Conservation (phyloP, 64 coral and sea anemone genomes). For the Stylophora pistillata region DNA sequence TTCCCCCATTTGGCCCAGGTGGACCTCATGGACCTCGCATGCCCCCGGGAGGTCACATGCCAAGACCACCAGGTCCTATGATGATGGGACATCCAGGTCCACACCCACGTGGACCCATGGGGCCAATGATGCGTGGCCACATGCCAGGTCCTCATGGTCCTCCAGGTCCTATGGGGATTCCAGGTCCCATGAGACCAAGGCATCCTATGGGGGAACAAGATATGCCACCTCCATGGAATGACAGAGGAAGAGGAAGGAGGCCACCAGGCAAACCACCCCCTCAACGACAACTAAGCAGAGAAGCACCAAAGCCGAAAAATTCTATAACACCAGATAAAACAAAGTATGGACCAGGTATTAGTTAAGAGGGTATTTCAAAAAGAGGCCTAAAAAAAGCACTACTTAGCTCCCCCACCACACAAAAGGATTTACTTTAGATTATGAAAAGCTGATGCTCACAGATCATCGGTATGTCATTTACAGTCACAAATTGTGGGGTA, state of each 20-base stretch:
- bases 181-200: constrained; percentile 47
- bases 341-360: not conserved
- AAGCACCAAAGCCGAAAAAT: not conserved
- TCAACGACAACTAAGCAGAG: constrained; percentile 17
- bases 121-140: constrained; percentile 44
- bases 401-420: too few species aligned
- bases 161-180: constrained; percentile 66
- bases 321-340: not conserved
- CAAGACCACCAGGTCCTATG: constrained; percentile 59
- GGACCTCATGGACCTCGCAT: constrained; percentile 53
- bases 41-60: constrained; percentile 62
- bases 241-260: constrained; percentile 56
- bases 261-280: constrained; percentile 3
- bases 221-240: constrained; percentile 49
- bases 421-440: too few species aligned
- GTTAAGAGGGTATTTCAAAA: not conserved
- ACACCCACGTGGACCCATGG: constrained; percentile 23
- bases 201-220: constrained; percentile 46
- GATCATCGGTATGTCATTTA: too few species aligned
- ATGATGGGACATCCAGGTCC: constrained; percentile 35
- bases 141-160: constrained; percentile 75
- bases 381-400: too few species aligned
- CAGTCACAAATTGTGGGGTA: too few species aligned
- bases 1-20: constrained; percentile 33
- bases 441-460: too few species aligned